These are phyloP conservation scores for Drosophila birchii DNA, from an alignment of 2,888 invertebrate genomes.

Conservation along the genomic window DNA sequence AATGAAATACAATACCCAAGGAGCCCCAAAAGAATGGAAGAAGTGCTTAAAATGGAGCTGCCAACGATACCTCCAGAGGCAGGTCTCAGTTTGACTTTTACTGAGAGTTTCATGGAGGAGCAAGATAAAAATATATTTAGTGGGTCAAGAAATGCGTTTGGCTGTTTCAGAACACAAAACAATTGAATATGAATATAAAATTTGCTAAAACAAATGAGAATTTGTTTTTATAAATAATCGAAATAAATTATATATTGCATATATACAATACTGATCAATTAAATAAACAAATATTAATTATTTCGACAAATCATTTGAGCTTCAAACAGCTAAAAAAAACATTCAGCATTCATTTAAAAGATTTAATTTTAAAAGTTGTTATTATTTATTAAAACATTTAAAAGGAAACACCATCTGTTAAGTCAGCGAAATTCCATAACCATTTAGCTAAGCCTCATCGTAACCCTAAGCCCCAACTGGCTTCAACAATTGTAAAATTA, in stretches of 20 bases:
- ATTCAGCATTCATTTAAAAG: neutral
- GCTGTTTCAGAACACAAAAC: neutral
- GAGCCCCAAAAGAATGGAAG: conserved; percentile 59
- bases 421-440: conserved; percentile 20
- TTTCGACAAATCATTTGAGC: neutral
- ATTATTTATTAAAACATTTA: too few relatives aligned
- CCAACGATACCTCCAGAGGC: neutral
- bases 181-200: neutral
- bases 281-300: neutral
- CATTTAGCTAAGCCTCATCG: conserved; percentile 1
- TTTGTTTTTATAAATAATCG: neutral
- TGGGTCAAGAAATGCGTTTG: neutral
- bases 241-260: neutral
- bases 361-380: neutral
- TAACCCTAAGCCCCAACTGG: conserved; percentile 4
- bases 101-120: neutral
- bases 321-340: neutral
- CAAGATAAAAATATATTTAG: neutral
- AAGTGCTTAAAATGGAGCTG: conserved; percentile 16
- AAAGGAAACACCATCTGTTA: neutral
- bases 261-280: too few relatives aligned
- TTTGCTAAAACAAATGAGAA: too few relatives aligned
- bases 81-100: conserved; percentile 2
- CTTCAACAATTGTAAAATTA: conserved; percentile 54
- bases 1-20: conserved; percentile 82